Base-by-base conservation (phyloP, 2,113 vertebrate genomes). In the Speoplatyrhinus poulsoni region DNA sequence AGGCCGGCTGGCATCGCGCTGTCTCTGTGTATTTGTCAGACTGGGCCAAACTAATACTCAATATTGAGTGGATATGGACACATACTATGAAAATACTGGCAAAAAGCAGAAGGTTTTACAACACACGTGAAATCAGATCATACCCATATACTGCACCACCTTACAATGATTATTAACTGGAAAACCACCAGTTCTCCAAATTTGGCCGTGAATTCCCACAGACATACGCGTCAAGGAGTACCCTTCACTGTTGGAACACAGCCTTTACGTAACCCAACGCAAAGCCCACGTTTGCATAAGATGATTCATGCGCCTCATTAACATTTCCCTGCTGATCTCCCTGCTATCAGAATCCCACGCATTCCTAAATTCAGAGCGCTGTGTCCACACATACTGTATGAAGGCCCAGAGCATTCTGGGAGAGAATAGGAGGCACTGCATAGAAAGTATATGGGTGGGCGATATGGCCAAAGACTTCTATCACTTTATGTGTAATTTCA, bases 231-330 rank as follows among this genome's bases (percentile, higher is more conserved):
- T 61, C 16, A 41, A 1, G 4, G 49, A 26, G 33, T 4, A 55
- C 60, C 65, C 55, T 74, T 54, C 65, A 67, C 4, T 67, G 72
- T 33, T 71, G 54, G 36, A 83, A 16, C 60, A 0, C 12, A 32
- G 72, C 64, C 69, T 84, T 90, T 89, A 87, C 46, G 58, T 86
- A 86, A 89, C 76, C 64, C 79, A 77, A 85, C 71, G 76, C 72
- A 75, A 79, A 81, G 75, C 80, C 84, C 72, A 82, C 80, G 71
- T 81, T 85, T 79, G 79, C 72, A 86, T 63, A 26, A 62, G 77
- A 82, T 89, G 87, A 89, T 87, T 90, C 88, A 86, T 74, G 67
- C 71, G 47, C 46, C 84, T 83, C 79, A 86, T 91, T 88, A 88
- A 71, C 87, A 86, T 87, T 83, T 77, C 86, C 73, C 72, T 72